Conservation (phyloP, 2,113 vertebrate species). For the Paramisgurnus dabryanus region DNA sequence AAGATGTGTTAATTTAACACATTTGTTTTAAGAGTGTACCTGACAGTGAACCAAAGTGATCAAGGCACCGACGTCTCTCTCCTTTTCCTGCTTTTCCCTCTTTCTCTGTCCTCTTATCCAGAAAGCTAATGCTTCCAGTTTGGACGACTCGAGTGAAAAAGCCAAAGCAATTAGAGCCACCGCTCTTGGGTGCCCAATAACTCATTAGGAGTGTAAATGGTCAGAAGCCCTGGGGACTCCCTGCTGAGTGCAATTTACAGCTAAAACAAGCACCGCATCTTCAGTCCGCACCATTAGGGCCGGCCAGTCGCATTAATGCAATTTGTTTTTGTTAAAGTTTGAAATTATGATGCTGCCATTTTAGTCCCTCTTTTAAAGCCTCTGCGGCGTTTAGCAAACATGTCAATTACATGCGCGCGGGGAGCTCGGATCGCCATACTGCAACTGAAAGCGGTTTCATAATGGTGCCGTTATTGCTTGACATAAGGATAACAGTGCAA, state of each 20-base stretch:
- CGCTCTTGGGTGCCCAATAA: slow-evolving; percentile 62
- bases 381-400: slow-evolving; percentile 40
- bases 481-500: slow-evolving; percentile 35
- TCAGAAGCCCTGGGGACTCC: slow-evolving; percentile 55
- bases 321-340: slow-evolving; percentile 61
- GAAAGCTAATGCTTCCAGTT: slow-evolving; percentile 49
- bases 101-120: slow-evolving; percentile 19
- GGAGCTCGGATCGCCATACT: slow-evolving; percentile 34
- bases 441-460: slow-evolving; percentile 23
- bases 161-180: slow-evolving; percentile 65
- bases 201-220: slow-evolving; percentile 67
- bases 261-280: slow-evolving; percentile 53
- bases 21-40: no score
- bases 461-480: slow-evolving; percentile 29
- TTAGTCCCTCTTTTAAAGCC: slow-evolving; percentile 33
- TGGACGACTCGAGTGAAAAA: slow-evolving; percentile 54
- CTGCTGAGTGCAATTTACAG: slow-evolving; percentile 59
- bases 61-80: slow-evolving; percentile 21
- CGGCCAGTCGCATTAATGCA: slow-evolving; percentile 49
- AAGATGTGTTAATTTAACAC: no score
- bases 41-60: slow-evolving; percentile 23
- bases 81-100: slow-evolving; percentile 38
- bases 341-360: slow-evolving; percentile 56
- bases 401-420: slow-evolving; percentile 40
- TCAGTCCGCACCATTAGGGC: slow-evolving; percentile 51